Percentiles rank a stretch among this genome's conserved stretches.
These are phyloP conservation scores for Choloepus didactylus DNA, from an alignment of 2,797 vertebrate genomes.

Conservation along the genomic window DNA sequence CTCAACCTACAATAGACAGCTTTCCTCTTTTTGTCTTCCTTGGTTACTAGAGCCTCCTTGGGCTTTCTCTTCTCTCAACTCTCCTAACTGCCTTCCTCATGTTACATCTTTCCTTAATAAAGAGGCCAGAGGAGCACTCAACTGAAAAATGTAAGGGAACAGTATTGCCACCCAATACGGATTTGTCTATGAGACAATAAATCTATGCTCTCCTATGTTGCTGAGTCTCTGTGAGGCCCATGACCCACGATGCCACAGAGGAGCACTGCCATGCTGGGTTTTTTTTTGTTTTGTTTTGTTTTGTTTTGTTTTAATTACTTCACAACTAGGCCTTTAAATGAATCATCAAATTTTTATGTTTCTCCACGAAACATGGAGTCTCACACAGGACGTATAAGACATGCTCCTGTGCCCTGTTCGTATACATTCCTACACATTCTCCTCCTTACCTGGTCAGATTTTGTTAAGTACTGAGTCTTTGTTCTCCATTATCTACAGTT, in stretches of 20 bases:
- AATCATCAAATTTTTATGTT: constrained; percentile 28
- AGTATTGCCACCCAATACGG: neutral
- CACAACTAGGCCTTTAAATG: neutral
- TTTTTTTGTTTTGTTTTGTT: too few relatives aligned
- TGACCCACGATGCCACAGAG: neutral
- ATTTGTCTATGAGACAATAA: neutral
- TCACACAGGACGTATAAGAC: too few relatives aligned
- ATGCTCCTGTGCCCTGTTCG: too few relatives aligned
- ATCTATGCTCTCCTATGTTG: neutral
- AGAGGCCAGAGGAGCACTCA: neutral
- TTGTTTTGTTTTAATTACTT: neutral
- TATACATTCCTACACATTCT: too few relatives aligned
- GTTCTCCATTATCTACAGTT: neutral
- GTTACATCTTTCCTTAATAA: constrained; percentile 20
- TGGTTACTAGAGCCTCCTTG: neutral
- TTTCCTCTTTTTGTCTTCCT: neutral
- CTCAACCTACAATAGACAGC: neutral
- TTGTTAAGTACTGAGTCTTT: neutral
- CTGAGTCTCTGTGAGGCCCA: neutral
- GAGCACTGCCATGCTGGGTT: neutral
- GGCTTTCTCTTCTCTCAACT: neutral
- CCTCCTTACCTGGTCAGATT: neutral
- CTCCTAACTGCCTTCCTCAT: neutral
- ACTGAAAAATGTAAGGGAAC: neutral
- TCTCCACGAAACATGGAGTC: neutral